phyloP scores from a whole-genome alignment of 2,113 vertebrate genomes.

The Bombycilla garrulus region DNA sequence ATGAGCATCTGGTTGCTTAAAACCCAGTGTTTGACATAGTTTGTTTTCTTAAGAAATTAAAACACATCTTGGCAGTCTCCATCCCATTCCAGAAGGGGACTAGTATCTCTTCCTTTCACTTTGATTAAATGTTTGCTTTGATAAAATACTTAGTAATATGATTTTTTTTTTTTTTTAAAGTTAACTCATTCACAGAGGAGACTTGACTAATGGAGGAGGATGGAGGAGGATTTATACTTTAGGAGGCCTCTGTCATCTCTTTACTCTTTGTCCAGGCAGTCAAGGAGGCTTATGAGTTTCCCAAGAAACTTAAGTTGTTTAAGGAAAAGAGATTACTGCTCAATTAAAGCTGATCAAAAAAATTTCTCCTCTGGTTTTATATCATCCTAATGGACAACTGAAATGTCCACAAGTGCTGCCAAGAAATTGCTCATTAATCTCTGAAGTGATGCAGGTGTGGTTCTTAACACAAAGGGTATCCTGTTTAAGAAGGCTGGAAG shows the following conservation, averaged over 20 bases:
- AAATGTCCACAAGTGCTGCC: background rate
- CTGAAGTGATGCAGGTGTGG: constrained; percentile 18
- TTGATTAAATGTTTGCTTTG: constrained; percentile 63
- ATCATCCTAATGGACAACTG: constrained; percentile 29
- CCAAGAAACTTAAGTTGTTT: background rate
- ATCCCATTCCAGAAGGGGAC: constrained; percentile 48
- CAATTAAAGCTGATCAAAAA: background rate
- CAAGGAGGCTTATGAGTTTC: background rate
- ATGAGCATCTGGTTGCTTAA: constrained; percentile 66
- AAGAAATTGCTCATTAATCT: constrained; percentile 25
- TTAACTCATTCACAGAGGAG: constrained; percentile 37
- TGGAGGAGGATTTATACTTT: constrained; percentile 7
- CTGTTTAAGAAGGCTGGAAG: background rate
- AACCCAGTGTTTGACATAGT: constrained; percentile 57
- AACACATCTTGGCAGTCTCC: constrained; percentile 61
- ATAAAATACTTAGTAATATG: constrained; percentile 51
- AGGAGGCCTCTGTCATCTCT: background rate
- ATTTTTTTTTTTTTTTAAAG: constrained; percentile 18
- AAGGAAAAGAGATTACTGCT: background rate
- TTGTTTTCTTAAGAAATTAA: constrained; percentile 66
- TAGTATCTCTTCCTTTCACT: constrained; percentile 60
- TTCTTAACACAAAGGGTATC: constrained; percentile 20
- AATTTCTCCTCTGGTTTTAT: background rate
- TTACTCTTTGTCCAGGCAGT: background rate
- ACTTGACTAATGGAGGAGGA: constrained; percentile 29